Evolutionary conservation across 1,140 invertebrate species (phyloP).

Genomic region (Latrodectus geometricus): DNA sequence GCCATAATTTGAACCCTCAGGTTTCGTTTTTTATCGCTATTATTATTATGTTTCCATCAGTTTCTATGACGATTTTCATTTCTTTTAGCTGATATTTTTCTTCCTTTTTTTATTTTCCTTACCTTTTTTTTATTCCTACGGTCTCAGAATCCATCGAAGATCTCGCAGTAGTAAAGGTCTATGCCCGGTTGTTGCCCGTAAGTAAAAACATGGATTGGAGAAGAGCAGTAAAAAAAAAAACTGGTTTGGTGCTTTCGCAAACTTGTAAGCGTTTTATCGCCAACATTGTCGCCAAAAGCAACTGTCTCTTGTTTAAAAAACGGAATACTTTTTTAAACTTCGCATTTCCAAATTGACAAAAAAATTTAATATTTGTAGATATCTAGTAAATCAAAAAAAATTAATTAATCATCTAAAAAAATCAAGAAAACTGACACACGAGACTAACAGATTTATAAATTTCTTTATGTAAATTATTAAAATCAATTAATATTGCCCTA

Average conservation of each 20-base stretch:
- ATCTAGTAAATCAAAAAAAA: too few relatives aligned
- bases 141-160: background rate
- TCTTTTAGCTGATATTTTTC: background rate
- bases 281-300: constrained; percentile 34
- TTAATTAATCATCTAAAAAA: too few relatives aligned
- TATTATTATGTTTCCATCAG: constrained; percentile 25
- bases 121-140: constrained; percentile 7
- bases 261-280: constrained; percentile 32
- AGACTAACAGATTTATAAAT: too few relatives aligned
- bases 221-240: constrained; percentile 27
- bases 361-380: too few relatives aligned
- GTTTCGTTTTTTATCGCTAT: background rate
- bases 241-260: constrained; percentile 42
- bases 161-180: constrained; percentile 30
- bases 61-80: constrained; percentile 1
- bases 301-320: background rate
- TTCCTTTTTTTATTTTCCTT: constrained; percentile 15
- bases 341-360: background rate
- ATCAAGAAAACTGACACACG: too few relatives aligned
- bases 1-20: background rate
- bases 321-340: background rate
- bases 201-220: constrained; percentile 37
- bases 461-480: too few relatives aligned
- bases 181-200: constrained; percentile 50
- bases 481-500: too few relatives aligned